phyloP scores from a whole-genome alignment of 1,140 invertebrate genomes.

The Drosophila chauvacae region DNA sequence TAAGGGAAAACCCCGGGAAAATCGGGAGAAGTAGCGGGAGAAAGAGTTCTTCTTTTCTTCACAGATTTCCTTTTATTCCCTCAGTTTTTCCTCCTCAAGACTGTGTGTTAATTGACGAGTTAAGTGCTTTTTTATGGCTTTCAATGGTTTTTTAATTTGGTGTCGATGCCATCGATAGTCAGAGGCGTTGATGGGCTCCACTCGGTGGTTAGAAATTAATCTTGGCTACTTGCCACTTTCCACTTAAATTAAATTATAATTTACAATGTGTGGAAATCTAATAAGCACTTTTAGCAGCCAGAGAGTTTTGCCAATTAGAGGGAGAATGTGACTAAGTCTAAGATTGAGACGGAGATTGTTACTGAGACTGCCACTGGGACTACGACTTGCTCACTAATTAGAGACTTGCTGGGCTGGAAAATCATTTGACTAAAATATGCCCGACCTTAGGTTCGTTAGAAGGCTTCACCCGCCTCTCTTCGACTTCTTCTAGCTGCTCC shows the following conservation, averaged over 20 bases:
- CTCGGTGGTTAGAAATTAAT: conserved; percentile 59
- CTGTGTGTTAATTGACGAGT: conserved; percentile 79
- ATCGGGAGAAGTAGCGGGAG: conserved; percentile 30
- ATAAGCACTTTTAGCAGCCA: conserved; percentile 37
- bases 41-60: conserved; percentile 18
- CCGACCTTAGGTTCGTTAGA: conserved; percentile 48
- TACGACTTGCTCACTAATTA: conserved; percentile 4
- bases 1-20: conserved; percentile 41
- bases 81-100: conserved; percentile 18
- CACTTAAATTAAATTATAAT: conserved; percentile 73
- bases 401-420: conserved; percentile 12
- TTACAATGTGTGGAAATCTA: conserved; percentile 70
- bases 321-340: not conserved
- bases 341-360: no score
- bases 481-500: conserved; percentile 1
- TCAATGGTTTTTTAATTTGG: conserved; percentile 81
- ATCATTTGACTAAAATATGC: conserved; percentile 58
- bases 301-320: conserved; percentile 38
- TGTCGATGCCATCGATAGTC: conserved; percentile 69
- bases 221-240: conserved; percentile 34
- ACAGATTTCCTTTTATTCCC: conserved; percentile 22
- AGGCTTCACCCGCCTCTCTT: conserved; percentile 7
- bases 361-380: not conserved
- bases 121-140: conserved; percentile 82
- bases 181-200: conserved; percentile 58